Conservation (phyloP, 1,140 invertebrate genomes). For the Tetragnatha versicolor region DNA sequence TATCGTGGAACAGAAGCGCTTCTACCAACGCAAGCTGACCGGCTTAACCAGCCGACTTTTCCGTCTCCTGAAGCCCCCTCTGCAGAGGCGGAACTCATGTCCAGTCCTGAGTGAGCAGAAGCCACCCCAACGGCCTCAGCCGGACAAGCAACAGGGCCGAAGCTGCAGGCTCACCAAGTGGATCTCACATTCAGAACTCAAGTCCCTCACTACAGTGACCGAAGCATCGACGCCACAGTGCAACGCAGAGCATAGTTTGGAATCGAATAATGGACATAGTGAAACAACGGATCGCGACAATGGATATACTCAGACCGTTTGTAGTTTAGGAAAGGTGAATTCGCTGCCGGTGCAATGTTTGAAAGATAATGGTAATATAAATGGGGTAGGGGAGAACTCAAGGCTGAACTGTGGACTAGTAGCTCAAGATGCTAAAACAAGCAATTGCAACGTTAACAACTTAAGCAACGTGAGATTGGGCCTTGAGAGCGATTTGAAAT, state of each 20-base stretch:
- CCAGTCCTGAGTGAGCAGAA: conserved; percentile 31
- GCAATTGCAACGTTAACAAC: no score
- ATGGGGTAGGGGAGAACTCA: no score
- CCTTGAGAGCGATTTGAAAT: no score
- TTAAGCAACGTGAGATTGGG: no score
- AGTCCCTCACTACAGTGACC: background rate
- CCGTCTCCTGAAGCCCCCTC: conserved; percentile 15
- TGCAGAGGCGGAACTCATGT: conserved; percentile 41
- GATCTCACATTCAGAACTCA: conserved; percentile 40
- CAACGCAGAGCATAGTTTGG: background rate
- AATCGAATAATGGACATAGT: no score
- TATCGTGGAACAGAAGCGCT: conserved; percentile 32
- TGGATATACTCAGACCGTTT: no score
- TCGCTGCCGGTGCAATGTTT: no score
- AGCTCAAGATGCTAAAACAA: no score
- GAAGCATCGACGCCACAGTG: background rate
- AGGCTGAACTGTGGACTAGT: no score
- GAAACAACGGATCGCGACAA: no score
- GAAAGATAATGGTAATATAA: no score
- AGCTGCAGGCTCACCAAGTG: conserved; percentile 30
- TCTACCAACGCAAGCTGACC: conserved; percentile 38
- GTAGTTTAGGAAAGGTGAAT: no score
- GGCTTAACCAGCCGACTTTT: conserved; percentile 18
- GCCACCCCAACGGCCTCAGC: background rate
- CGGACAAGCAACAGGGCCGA: background rate